phyloP scores from a whole-genome alignment of 2,797 vertebrate genomes.

The Lepus townsendii region DNA sequence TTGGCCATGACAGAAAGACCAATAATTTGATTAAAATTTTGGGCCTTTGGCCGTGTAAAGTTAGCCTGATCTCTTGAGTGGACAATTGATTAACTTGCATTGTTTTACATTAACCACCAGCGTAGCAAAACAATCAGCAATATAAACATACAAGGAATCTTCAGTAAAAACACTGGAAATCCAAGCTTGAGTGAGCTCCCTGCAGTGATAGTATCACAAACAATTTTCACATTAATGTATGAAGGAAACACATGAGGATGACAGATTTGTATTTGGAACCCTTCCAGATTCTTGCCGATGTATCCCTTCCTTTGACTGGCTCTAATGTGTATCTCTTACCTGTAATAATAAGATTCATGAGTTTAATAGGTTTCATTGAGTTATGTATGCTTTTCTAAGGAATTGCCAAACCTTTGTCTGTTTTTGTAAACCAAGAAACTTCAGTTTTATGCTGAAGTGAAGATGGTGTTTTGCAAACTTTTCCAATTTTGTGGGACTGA shows the following conservation, averaged over 20 bases:
- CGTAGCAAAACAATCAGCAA: not conserved
- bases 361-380: not conserved
- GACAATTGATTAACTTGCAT: no score
- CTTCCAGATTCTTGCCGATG: not conserved
- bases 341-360: not conserved
- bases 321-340: slow-evolving; percentile 23
- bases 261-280: not conserved
- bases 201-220: not conserved
- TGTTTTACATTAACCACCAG: not conserved
- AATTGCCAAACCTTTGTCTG: not conserved
- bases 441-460: not conserved
- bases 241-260: not conserved
- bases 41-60: not conserved
- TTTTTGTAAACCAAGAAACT: not conserved
- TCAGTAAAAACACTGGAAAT: not conserved
- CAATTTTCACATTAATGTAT: not conserved
- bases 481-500: not conserved
- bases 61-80: not conserved
- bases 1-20: not conserved
- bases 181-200: not conserved
- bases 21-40: not conserved
- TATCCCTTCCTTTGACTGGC: not conserved
- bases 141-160: not conserved
- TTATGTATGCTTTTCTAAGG: not conserved
- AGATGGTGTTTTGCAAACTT: not conserved